Evolutionary conservation across 2,888 invertebrate genomes (phyloP).

Genomic region (Thymelicus lineola): DNA sequence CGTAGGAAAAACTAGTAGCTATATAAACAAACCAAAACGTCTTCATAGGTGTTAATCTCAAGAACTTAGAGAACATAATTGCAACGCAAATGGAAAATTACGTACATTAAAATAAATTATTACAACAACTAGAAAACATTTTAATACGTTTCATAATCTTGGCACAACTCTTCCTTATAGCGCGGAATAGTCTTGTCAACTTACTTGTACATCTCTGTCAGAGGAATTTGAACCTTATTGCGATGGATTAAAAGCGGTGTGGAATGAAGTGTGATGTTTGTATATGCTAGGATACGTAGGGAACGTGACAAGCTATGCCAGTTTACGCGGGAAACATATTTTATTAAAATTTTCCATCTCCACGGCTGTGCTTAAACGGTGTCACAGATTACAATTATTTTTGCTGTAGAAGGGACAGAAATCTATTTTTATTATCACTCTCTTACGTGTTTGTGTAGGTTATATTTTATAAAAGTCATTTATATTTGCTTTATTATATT

Average conservation of each 20-base stretch:
- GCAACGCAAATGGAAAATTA: conserved; percentile 47
- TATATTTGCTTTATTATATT: too few relatives aligned
- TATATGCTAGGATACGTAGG: conserved; percentile 63
- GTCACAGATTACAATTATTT: conserved; percentile 53
- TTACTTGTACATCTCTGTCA: neutral
- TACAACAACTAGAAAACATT: conserved; percentile 55
- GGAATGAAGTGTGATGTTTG: conserved; percentile 41
- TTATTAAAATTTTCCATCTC: conserved; percentile 77
- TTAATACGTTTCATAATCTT: conserved; percentile 63
- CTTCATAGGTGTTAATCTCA: conserved; percentile 13
- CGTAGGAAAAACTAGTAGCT: too few relatives aligned
- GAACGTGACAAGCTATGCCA: conserved; percentile 65
- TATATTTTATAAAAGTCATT: too few relatives aligned
- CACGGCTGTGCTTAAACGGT: conserved; percentile 56
- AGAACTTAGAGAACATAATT: conserved; percentile 28
- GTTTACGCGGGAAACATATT: conserved; percentile 72
- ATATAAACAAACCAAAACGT: neutral
- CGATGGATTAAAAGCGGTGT: conserved; percentile 41
- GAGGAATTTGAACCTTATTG: conserved; percentile 43
- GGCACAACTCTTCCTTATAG: conserved; percentile 66
- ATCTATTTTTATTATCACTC: neutral
- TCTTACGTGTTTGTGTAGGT: too few relatives aligned
- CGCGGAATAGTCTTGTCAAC: conserved; percentile 44
- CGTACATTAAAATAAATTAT: conserved; percentile 56
- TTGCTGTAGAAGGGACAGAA: conserved; percentile 6